Conservation (phyloP, 2,797 vertebrate species). For the Syncerus caffer region DNA sequence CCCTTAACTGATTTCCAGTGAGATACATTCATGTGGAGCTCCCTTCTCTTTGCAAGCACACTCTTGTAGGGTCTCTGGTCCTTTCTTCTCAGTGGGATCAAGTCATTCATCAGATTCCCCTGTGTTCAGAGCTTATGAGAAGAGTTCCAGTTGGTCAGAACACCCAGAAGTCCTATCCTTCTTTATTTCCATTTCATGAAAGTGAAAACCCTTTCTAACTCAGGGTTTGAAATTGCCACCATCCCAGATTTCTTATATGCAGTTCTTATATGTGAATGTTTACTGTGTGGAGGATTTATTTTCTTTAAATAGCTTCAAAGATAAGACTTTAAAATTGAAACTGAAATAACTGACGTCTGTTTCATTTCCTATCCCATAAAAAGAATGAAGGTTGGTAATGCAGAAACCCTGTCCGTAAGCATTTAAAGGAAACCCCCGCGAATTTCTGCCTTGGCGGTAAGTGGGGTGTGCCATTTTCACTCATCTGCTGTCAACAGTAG, state of each 20-base stretch:
- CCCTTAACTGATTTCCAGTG: neutral
- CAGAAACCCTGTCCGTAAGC: neutral
- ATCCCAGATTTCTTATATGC: conserved; percentile 49
- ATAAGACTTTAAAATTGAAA: conserved; percentile 69
- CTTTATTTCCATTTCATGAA: conserved; percentile 51
- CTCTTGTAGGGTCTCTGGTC: neutral
- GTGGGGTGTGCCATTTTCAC: conserved; percentile 73
- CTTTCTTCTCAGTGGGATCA: neutral
- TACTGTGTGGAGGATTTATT: conserved; percentile 53
- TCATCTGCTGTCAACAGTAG: neutral
- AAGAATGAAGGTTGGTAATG: neutral
- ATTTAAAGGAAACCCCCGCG: neutral
- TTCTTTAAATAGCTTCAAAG: conserved; percentile 59
- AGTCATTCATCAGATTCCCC: conserved; percentile 45
- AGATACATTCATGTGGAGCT: neutral
- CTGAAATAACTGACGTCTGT: conserved; percentile 37
- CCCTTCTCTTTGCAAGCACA: conserved; percentile 1
- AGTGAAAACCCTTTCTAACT: conserved; percentile 52
- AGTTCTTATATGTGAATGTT: conserved; percentile 53
- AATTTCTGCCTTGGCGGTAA: conserved; percentile 61
- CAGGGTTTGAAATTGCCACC: conserved; percentile 35
- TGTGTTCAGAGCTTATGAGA: conserved; percentile 14
- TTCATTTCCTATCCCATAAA: conserved; percentile 65
- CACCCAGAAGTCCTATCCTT: conserved; percentile 39
- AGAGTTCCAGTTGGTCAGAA: neutral